Evolutionary conservation across 2,797 vertebrate species (phyloP).

Genomic region (Scomberomorus guttatus): DNA sequence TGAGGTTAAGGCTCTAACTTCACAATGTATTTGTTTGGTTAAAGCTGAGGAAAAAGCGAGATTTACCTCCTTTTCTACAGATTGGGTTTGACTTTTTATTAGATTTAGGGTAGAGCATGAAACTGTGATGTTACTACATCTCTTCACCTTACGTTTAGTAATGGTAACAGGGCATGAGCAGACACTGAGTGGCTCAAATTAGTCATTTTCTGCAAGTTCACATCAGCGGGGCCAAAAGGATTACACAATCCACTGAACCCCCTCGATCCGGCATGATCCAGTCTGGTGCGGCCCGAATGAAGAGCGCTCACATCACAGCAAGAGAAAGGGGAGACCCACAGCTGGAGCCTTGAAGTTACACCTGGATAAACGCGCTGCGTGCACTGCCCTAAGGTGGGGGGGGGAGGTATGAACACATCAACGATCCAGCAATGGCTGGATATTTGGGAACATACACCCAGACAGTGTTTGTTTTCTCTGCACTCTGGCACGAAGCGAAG

Average conservation of each 20-base stretch:
- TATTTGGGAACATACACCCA: constrained; percentile 32
- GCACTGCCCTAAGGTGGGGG: neutral
- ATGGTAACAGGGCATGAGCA: neutral
- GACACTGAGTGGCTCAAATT: constrained; percentile 18
- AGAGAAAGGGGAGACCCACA: constrained; percentile 21
- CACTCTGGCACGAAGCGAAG: constrained; percentile 19
- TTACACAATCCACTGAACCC: constrained; percentile 49
- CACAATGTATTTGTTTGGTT: neutral
- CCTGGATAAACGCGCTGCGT: constrained; percentile 38
- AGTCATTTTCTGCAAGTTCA: constrained; percentile 45
- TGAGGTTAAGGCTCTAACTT: neutral
- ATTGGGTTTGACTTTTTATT: neutral
- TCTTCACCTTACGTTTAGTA: neutral
- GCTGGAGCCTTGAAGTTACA: constrained; percentile 20
- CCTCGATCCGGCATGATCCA: constrained; percentile 38
- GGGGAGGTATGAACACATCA: constrained; percentile 10
- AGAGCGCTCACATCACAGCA: constrained; percentile 10
- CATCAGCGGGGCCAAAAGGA: constrained; percentile 18
- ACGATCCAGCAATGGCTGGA: constrained; percentile 2
- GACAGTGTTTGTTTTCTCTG: constrained; percentile 57
- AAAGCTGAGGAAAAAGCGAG: neutral
- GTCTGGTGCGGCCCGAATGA: constrained; percentile 21
- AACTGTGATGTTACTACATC: neutral
- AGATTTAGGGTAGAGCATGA: neutral
- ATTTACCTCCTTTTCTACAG: neutral